Evolutionary conservation across 2,113 vertebrate genomes (phyloP).

Genomic region (Petrocephalus zakoni): DNA sequence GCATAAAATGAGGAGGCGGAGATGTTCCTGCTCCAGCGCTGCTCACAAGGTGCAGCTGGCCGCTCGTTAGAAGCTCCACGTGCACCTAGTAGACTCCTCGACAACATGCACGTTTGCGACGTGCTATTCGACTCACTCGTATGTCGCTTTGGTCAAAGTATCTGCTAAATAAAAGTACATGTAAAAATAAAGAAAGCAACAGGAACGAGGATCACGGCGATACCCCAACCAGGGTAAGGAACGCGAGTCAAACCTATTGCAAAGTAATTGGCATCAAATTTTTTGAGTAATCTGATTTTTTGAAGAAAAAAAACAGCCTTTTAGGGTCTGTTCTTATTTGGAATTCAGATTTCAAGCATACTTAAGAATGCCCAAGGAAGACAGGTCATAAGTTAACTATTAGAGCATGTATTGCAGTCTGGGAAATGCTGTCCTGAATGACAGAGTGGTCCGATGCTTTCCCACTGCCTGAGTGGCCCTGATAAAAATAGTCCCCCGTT

Average conservation of each 20-base stretch:
- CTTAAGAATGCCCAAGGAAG: not conserved
- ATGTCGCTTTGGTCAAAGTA: too few relatives aligned
- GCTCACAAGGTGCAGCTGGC: not conserved
- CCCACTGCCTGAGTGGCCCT: not conserved
- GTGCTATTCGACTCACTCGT: too few relatives aligned
- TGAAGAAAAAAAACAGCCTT: not conserved
- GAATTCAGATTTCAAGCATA: not conserved
- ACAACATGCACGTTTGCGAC: not conserved
- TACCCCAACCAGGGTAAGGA: not conserved
- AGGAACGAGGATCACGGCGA: not conserved
- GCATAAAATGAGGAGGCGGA: not conserved
- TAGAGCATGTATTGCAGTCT: not conserved
- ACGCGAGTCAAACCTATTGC: not conserved
- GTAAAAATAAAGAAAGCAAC: not conserved
- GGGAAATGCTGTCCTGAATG: not conserved
- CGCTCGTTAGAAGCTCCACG: not conserved
- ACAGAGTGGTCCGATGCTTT: not conserved
- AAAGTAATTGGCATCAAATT: not conserved
- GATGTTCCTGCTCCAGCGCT: not conserved
- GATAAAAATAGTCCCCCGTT: conserved; percentile 9
- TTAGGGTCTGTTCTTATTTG: not conserved
- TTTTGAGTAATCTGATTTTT: not conserved
- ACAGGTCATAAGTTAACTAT: not conserved
- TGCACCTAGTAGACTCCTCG: not conserved
- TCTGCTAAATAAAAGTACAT: not conserved